Evolutionary conservation across 2,888 invertebrate species (phyloP).

Genomic region (Aromia moschata): DNA sequence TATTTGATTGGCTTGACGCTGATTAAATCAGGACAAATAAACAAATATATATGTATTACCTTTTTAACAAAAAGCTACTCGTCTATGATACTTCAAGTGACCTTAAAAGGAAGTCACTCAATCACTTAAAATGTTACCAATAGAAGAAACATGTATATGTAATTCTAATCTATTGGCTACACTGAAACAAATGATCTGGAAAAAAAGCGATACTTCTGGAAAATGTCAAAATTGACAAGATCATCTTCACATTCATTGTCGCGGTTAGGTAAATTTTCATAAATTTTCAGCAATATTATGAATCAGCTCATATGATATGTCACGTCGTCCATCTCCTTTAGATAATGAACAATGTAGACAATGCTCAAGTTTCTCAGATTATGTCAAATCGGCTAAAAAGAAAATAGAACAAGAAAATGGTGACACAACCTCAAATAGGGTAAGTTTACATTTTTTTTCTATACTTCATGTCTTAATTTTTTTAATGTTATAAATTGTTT

Average conservation of each 20-base stretch:
- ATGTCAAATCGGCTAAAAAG: conserved; percentile 57
- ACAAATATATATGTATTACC: no score
- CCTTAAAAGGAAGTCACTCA: no score
- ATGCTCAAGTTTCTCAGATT: conserved; percentile 61
- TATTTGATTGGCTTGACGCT: no score
- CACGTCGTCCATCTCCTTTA: conserved; percentile 57
- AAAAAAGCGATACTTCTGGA: conserved; percentile 66
- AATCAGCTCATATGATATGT: conserved; percentile 50
- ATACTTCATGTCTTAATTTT: not conserved
- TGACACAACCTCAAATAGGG: conserved; percentile 27
- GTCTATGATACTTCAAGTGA: no score
- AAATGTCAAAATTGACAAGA: conserved; percentile 29
- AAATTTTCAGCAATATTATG: conserved; percentile 40
- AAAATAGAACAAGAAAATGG: conserved; percentile 40
- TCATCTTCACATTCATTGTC: conserved; percentile 15
- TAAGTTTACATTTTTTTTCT: conserved; percentile 16
- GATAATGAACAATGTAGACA: conserved; percentile 61
- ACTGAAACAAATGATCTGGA: not conserved
- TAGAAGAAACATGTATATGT: not conserved
- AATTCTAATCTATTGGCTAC: no score
- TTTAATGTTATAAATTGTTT: no score
- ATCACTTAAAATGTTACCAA: not conserved
- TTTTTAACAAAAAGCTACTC: no score
- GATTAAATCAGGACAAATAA: no score
- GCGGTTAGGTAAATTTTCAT: conserved; percentile 25